Base-by-base conservation (phyloP, 2,113 vertebrate genomes). In the Strigops habroptila region DNA sequence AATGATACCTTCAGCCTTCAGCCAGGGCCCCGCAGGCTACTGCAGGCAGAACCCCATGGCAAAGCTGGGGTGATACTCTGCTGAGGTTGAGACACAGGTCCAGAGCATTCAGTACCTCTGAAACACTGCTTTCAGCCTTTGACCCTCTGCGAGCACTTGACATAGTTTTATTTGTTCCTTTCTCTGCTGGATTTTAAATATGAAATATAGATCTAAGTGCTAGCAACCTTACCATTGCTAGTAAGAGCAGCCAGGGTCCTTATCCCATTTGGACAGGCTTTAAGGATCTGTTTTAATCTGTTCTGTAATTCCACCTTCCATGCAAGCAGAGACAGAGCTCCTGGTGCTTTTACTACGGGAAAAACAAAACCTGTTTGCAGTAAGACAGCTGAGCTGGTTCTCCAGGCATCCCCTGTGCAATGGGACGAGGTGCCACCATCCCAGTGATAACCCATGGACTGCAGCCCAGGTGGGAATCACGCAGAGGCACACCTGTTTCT, bases 361-460 rank as follows among this genome's bases (percentile, higher is more conserved):
- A 27, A 64, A 46, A 46, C 31, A 12, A 35, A 44, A 41, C 9
- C 14, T 18, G 14, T 7, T 10, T 16, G n/a, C 53, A 71, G 30
- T 12, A n/a, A 33, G 10, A 18, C 17, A 39, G 31, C 37, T 2
- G 4, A 76, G 48, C 9, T 25, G 31, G 21, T 8, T 43, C 49
- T 55, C 82, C 17, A 46, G 23, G 52, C 46, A 62, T 11, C 17
- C 31, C 41, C 31, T 27, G 35, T 17, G 1, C 6, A 3, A 10
- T 0, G 1, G 88, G 51, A 51, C 23, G 51, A 48, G 57, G 22
- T 14, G 5, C 23, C 49, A 4, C 1, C 35, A 11, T 6, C 30
- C 41, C 17, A 1, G 15, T 18, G 43, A 70, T 37, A 57, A 8
- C 7, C 18, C 27, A 6, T 0, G 5, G 35, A 11, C 3, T 4